phyloP scores from a whole-genome alignment of 2,888 invertebrate genomes.

The Acrobeloides nanus region DNA sequence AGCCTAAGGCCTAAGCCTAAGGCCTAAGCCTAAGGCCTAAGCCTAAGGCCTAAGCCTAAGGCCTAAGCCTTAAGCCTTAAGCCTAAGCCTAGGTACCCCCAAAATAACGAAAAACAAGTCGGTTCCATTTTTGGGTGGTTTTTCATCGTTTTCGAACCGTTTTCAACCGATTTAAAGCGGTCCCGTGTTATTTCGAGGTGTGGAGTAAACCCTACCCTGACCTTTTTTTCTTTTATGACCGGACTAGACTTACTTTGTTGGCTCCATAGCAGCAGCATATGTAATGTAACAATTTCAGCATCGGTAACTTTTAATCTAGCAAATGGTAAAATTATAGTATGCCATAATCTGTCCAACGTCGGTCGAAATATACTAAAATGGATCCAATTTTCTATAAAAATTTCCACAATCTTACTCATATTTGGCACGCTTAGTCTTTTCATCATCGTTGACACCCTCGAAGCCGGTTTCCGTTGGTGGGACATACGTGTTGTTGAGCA shows the following conservation, averaged over 20 bases:
- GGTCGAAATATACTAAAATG: constrained; percentile 40
- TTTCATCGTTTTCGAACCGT: too few relatives aligned
- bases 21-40: too few relatives aligned
- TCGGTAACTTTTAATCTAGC: constrained; percentile 37
- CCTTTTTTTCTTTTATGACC: too few relatives aligned
- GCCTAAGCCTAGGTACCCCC: too few relatives aligned
- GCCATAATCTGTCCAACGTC: constrained; percentile 41
- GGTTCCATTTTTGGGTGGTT: too few relatives aligned
- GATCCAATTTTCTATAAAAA: neutral
- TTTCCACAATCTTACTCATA: constrained; percentile 16
- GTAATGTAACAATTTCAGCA: constrained; percentile 46
- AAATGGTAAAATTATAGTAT: constrained; percentile 40
- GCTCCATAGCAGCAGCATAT: constrained; percentile 43
- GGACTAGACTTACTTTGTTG: constrained; percentile 13
- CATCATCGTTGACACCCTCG: constrained; percentile 38
- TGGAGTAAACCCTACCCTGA: too few relatives aligned
- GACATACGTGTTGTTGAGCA: constrained; percentile 49
- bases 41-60: too few relatives aligned
- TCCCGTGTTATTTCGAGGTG: too few relatives aligned
- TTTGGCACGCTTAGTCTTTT: constrained; percentile 17
- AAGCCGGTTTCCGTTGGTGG: constrained; percentile 41
- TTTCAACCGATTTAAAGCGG: too few relatives aligned
- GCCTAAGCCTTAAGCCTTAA: too few relatives aligned
- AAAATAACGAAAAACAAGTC: too few relatives aligned
- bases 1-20: too few relatives aligned